phyloP scores from a whole-genome alignment of 2,888 invertebrate genomes.

The Tenodera sinensis region DNA sequence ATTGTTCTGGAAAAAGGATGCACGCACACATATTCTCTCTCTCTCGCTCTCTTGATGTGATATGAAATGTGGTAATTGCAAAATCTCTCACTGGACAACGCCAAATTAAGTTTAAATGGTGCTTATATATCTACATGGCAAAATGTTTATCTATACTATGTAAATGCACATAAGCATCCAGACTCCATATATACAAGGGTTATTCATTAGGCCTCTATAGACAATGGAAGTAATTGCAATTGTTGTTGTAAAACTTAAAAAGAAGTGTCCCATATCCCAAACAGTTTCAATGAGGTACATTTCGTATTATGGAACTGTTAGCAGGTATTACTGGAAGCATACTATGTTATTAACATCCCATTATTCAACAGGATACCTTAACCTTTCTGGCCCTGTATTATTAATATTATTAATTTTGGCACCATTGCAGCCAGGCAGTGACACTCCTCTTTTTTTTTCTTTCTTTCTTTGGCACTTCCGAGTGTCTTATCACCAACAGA shows the following conservation, averaged over 20 bases:
- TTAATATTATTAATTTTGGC: not conserved
- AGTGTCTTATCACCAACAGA: not conserved
- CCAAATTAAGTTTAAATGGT: not conserved
- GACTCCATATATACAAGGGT: not conserved
- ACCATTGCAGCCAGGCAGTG: not conserved
- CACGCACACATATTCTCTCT: too few relatives aligned
- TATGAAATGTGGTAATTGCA: not conserved
- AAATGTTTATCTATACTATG: not conserved
- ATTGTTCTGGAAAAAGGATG: too few relatives aligned
- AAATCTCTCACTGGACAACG: not conserved
- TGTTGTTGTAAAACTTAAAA: not conserved
- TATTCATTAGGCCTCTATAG: not conserved
- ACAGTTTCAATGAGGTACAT: not conserved
- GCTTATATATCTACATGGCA: not conserved
- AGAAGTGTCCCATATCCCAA: not conserved
- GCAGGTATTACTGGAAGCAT: not conserved
- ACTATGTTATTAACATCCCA: not conserved
- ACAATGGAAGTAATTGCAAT: not conserved
- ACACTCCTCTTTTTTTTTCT: not conserved
- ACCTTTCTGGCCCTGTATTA: not conserved
- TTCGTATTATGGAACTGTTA: not conserved
- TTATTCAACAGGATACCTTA: not conserved
- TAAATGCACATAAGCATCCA: not conserved
- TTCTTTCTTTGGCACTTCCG: conserved; percentile 6
- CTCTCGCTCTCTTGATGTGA: not conserved